These are phyloP conservation scores for Diacarnus erythraeanus DNA, from an alignment of 37 sponge, comb jelly and placozoan species.

Conservation along the genomic window DNA sequence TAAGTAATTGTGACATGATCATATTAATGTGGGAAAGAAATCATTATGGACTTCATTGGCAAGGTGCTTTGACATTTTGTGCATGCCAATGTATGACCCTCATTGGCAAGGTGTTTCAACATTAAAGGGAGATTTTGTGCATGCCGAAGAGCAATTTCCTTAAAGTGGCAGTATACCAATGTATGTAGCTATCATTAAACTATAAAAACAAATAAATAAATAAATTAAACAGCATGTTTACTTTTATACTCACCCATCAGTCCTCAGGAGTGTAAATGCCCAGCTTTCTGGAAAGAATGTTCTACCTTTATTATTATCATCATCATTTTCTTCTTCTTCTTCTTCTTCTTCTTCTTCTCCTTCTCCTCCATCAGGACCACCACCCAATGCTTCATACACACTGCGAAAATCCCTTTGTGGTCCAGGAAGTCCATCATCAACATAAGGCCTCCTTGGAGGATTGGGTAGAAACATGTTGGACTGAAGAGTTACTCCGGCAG, in stretches of 20 bases:
- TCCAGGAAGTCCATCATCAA: not conserved
- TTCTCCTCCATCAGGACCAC: not conserved
- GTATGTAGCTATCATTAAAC: too few species aligned
- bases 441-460: slow-evolving; percentile 13
- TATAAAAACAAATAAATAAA: too few species aligned
- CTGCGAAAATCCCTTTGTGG: not conserved
- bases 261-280: slow-evolving; percentile 24
- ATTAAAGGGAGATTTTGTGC: too few species aligned
- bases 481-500: slow-evolving; percentile 32
- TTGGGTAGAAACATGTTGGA: slow-evolving; percentile 54
- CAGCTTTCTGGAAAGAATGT: slow-evolving; percentile 72
- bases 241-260: slow-evolving; percentile 38
- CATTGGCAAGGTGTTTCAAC: too few species aligned
- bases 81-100: too few species aligned
- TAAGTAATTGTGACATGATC: not conserved
- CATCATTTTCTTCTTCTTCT: slow-evolving; percentile 17
- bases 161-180: too few species aligned
- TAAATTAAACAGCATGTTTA: too few species aligned
- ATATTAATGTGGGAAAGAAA: too few species aligned
- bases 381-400: not conserved
- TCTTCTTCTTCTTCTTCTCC: not conserved
- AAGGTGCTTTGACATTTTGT: too few species aligned
- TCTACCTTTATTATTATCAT: too few species aligned
- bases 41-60: not conserved
- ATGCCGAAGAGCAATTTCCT: too few species aligned